phyloP scores from a whole-genome alignment of 2,113 vertebrate species.

The Felis chaus region DNA sequence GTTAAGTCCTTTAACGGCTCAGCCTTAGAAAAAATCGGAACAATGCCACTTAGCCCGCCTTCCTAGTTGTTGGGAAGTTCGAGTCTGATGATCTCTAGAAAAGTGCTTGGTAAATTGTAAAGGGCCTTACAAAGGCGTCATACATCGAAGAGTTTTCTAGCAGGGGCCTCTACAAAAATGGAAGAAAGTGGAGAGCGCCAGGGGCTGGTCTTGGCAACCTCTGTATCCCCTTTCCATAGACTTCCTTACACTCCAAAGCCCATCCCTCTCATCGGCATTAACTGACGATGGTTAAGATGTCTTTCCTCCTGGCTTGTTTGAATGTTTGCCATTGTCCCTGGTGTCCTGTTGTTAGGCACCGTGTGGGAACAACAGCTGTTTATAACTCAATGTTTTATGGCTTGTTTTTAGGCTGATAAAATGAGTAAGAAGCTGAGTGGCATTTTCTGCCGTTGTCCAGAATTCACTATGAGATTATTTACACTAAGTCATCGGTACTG shows the following conservation, averaged over 20 bases:
- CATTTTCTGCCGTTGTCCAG: slow-evolving; percentile 41
- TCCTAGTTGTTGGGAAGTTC: neutral
- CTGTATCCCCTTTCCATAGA: neutral
- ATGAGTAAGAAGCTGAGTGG: neutral
- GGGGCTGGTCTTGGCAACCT: neutral
- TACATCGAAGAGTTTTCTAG: neutral
- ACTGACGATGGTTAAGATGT: neutral
- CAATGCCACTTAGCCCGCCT: neutral
- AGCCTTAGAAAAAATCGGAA: neutral
- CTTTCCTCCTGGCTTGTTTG: neutral
- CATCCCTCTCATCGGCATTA: neutral
- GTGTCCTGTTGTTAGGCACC: neutral
- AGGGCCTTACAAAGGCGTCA: neutral
- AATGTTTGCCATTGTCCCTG: neutral
- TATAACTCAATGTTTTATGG: neutral
- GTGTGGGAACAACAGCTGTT: slow-evolving; percentile 39
- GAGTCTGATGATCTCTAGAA: neutral
- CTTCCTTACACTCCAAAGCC: neutral
- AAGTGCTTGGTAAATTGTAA: neutral
- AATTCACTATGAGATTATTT: slow-evolving; percentile 49
- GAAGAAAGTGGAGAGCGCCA: neutral
- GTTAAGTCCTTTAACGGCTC: neutral
- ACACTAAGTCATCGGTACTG: neutral
- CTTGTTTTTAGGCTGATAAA: slow-evolving; percentile 25
- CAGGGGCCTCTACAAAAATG: neutral